Percentiles rank a stretch among this genome's conserved stretches.
phyloP scores from a whole-genome alignment of 2,888 invertebrate species.

The Lobophora halterata region DNA sequence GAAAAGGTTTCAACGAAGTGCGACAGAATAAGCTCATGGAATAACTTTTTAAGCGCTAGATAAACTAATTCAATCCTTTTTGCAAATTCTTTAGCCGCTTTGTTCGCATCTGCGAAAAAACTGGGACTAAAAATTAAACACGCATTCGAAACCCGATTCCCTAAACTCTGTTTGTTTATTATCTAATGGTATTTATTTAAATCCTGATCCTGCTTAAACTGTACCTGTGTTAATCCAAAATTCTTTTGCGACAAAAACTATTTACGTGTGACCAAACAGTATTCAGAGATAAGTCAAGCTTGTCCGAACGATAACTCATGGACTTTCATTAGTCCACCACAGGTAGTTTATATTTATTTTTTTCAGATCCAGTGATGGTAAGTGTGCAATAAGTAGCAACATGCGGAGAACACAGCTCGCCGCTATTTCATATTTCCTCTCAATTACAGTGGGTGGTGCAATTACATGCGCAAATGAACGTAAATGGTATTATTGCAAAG shows the following conservation, averaged over 20 bases:
- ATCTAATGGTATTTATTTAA: slow-evolving; percentile 75
- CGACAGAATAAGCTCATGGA: slow-evolving; percentile 53
- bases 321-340: slow-evolving; percentile 37
- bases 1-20: slow-evolving; percentile 57
- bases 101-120: slow-evolving; percentile 52
- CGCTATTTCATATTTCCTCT: slow-evolving; percentile 39
- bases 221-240: slow-evolving; percentile 65
- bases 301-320: slow-evolving; percentile 35
- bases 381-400: slow-evolving; percentile 19
- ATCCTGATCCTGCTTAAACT: slow-evolving; percentile 68
- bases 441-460: slow-evolving; percentile 58
- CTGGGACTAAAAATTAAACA: slow-evolving; percentile 37
- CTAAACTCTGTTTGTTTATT: slow-evolving; percentile 68
- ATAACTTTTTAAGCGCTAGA: slow-evolving; percentile 60
- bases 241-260: slow-evolving; percentile 43
- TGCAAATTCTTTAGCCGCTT: slow-evolving; percentile 56
- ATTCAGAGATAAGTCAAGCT: slow-evolving; percentile 47
- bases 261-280: slow-evolving; percentile 65
- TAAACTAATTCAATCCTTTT: slow-evolving; percentile 71
- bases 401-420: slow-evolving; percentile 31
- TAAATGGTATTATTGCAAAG: slow-evolving; percentile 55
- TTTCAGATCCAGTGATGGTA: slow-evolving; percentile 30
- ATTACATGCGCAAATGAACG: slow-evolving; percentile 68
- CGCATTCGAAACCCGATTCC: slow-evolving; percentile 42
- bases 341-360: slow-evolving; percentile 20